Evolutionary conservation across 2,888 invertebrate species (phyloP), one percentile per base, ranked within the genome.

Genomic region (Yponomeuta malinellus): DNA sequence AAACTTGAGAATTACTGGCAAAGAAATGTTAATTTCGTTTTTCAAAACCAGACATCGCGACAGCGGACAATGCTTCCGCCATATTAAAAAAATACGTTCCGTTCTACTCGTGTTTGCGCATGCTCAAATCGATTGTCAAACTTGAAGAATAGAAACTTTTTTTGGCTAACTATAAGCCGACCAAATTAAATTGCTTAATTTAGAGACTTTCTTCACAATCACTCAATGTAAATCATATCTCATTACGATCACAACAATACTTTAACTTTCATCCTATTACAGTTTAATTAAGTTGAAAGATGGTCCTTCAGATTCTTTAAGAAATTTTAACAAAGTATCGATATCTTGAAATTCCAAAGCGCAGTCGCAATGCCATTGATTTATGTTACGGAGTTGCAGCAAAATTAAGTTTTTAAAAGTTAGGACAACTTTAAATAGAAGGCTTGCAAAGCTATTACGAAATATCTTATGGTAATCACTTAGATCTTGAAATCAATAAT

Each of bases 51-150:
- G 86, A 88, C 90, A 85, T 86, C 85, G 83, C 83, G 81, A 87
- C 89, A 86, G 90, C 90, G 89, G 92, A 87, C 88, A 89, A 87
- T 88, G 84, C 84, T 85, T 90, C 92, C 90, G 91, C 92, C 92
- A 92, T 93, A 88, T 92, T 92, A 87, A 90, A 90, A 87, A 86
- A 85, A 33, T 68, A 48, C 68, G 71, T 68, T 71, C 48, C 71
- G 71, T 71, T 71, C 65, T 12, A 63, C 52, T 66, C 67, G 29
- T n/a, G 31, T 48, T 68, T 64, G 59, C 71, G 71, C 71, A 71
- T 71, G 71, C 71, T 64, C 70, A 70, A 43, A 70, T 70, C 70
- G 65, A 70, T 70, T 70, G 70, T 70, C 70, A 70, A 70, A 70
- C n/a, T 70, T 9, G 63, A 70, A 70, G 63, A 70, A 70, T 59